Percentiles rank a stretch among this genome's conserved stretches.
These are phyloP conservation scores for Apis cerana DNA, from an alignment of 1,140 invertebrate species.

Conservation along the genomic window DNA sequence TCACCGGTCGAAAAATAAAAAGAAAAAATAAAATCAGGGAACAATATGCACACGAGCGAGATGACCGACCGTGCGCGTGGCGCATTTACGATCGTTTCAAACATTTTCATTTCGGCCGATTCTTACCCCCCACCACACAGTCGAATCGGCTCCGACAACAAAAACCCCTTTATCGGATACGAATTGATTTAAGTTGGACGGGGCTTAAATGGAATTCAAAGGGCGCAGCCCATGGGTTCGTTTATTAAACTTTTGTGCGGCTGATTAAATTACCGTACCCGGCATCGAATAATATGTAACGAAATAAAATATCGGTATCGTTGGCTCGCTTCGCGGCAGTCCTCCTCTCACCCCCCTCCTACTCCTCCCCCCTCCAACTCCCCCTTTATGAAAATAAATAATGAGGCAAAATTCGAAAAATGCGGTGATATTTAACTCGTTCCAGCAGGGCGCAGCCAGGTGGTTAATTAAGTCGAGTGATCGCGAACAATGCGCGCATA, in stretches of 20 bases:
- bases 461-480: conserved; percentile 32
- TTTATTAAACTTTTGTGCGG: conserved; percentile 37
- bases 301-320: conserved; percentile 32
- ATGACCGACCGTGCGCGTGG: not conserved
- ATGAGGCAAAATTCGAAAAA: conserved; percentile 36
- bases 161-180: conserved; percentile 29
- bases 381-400: conserved; percentile 22
- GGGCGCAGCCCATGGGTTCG: not conserved
- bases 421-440: conserved; percentile 21
- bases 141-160: conserved; percentile 3
- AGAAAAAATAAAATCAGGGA: not conserved
- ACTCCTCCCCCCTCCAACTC: too few relatives aligned
- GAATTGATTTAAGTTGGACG: conserved; percentile 36
- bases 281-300: conserved; percentile 20
- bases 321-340: not conserved
- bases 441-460: too few relatives aligned
- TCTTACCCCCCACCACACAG: conserved; percentile 7
- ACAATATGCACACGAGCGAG: conserved; percentile 8
- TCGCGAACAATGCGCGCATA: conserved; percentile 9
- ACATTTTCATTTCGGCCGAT: conserved; percentile 23
- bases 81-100: not conserved
- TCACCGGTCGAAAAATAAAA: not conserved
- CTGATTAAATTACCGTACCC: conserved; percentile 20
- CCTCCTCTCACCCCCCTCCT: too few relatives aligned
- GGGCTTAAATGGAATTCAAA: conserved; percentile 31